Percentiles rank a stretch among this genome's conserved stretches.
Conservation (phyloP, 2,113 vertebrate genomes). For the Chroicocephalus ridibundus region DNA sequence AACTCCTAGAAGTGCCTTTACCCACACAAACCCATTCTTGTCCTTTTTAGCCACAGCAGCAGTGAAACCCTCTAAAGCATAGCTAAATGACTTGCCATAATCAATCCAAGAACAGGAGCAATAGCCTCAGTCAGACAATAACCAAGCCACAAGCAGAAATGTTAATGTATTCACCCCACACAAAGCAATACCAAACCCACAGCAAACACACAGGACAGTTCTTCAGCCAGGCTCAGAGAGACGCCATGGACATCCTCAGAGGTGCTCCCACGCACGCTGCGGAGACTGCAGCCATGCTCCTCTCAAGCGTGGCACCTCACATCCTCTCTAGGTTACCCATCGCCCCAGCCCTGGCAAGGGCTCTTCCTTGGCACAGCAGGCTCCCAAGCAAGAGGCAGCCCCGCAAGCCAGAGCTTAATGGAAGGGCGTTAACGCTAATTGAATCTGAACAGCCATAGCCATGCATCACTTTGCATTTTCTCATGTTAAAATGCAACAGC, state of each 20-base stretch:
- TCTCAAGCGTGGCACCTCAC: rapidly evolving
- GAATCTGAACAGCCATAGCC: neutral
- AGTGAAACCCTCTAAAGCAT: neutral
- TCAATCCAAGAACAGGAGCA: neutral
- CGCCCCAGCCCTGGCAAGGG: neutral
- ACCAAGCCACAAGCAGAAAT: neutral
- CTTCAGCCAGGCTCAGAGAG: neutral
- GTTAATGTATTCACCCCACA: neutral
- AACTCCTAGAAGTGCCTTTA: neutral
- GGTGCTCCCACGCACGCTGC: rapidly evolving
- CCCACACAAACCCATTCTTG: neutral
- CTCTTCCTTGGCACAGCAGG: neutral
- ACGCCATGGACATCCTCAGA: neutral
- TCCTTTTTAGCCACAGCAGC: neutral
- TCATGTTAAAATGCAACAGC: neutral
- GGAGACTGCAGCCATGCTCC: neutral
- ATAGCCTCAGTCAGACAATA: neutral
- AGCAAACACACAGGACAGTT: neutral
- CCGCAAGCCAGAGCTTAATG: neutral
- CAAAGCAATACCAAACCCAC: neutral
- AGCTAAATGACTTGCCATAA: neutral
- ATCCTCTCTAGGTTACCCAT: neutral
- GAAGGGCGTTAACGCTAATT: neutral
- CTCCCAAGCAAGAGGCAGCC: neutral
- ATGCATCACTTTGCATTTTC: slow-evolving; percentile 9